Evolutionary conservation across 2,113 vertebrate species (phyloP).

Genomic region (Rhea pennata): DNA sequence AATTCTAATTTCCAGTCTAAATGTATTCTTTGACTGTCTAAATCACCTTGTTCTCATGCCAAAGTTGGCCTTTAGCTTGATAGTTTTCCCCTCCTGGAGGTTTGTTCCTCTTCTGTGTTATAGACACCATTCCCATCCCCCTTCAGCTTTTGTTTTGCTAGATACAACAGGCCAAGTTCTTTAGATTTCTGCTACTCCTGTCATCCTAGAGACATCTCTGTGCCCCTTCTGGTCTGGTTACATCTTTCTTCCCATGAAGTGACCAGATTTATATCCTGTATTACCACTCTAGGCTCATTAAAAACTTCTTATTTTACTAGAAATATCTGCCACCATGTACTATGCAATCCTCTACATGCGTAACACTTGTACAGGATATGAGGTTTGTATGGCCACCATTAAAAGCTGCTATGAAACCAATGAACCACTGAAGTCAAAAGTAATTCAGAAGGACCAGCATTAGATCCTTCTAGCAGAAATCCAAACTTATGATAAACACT

Average conservation of each 20-base stretch:
- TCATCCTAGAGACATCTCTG: not conserved
- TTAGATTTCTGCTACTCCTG: slow-evolving; percentile 2
- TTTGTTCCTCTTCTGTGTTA: not conserved
- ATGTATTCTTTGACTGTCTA: not conserved
- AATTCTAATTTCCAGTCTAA: slow-evolving; percentile 26
- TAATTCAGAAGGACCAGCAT: not conserved
- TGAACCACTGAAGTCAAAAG: not conserved
- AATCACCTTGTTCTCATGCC: slow-evolving; percentile 23
- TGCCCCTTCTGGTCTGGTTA: not conserved
- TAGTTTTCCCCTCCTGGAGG: not conserved
- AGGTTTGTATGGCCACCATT: not conserved
- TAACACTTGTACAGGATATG: not conserved
- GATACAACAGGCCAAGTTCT: not conserved
- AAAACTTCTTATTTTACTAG: not conserved
- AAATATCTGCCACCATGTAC: too few relatives aligned
- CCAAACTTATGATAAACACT: not conserved
- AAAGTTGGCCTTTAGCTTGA: slow-evolving; percentile 6
- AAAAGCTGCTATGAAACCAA: not conserved
- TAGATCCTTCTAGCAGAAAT: not conserved
- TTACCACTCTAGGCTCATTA: not conserved
- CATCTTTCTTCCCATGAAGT: not conserved
- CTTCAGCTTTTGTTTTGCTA: slow-evolving; percentile 41
- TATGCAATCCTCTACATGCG: fast-evolving
- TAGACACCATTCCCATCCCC: not conserved
- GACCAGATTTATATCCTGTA: not conserved